Conservation (phyloP, 2,888 invertebrate genomes). For the Lysandra bellargus region DNA sequence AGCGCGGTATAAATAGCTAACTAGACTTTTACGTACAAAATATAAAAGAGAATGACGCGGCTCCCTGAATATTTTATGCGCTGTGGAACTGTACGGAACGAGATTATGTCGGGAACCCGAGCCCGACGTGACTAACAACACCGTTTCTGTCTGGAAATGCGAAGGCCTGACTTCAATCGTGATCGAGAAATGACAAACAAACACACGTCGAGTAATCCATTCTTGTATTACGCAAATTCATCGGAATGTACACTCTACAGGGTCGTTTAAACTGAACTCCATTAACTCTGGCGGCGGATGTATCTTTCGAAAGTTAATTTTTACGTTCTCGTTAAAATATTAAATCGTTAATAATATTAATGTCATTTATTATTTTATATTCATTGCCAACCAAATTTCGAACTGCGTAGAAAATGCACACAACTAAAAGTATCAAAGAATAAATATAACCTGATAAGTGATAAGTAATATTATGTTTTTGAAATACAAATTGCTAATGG, state of each 20-base stretch:
- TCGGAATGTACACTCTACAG: conserved; percentile 13
- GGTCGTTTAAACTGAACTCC: not conserved
- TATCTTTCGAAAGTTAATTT: not conserved
- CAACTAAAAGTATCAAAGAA: not conserved
- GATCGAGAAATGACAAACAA: conserved; percentile 22
- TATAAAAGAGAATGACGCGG: conserved; percentile 21
- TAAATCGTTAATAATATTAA: conserved; percentile 2
- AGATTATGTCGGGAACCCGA: not conserved
- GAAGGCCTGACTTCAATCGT: conserved; percentile 8
- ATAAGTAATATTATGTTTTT: not conserved
- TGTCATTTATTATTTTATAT: not conserved
- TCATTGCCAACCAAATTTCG: not conserved
- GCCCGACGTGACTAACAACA: not conserved
- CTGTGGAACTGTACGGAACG: not conserved
- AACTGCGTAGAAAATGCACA: not conserved
- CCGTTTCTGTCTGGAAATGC: conserved; percentile 2
- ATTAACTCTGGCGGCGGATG: not conserved
- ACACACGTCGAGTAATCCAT: conserved; percentile 10
- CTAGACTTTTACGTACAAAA: conserved; percentile 33
- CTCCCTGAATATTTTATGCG: conserved; percentile 6
- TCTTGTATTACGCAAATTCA: conserved; percentile 16
- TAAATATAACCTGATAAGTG: no score
- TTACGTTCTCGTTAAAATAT: not conserved
- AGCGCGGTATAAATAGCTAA: conserved; percentile 44
- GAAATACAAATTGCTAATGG: no score